These are phyloP conservation scores for Lamellibrachia columna DNA, from an alignment of 2,888 invertebrate species.

Conservation along the genomic window DNA sequence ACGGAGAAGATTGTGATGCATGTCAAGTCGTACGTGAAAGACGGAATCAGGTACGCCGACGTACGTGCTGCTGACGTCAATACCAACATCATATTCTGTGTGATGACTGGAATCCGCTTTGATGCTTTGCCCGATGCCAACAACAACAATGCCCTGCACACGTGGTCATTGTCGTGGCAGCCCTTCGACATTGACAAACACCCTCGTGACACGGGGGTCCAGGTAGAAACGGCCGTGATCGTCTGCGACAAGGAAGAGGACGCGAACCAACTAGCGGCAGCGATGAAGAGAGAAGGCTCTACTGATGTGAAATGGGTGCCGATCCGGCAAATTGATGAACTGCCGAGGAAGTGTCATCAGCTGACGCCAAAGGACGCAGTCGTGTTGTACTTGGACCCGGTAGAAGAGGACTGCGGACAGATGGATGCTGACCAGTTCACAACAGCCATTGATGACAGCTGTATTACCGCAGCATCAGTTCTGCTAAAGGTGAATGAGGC, in stretches of 20 bases:
- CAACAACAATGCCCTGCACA: neutral
- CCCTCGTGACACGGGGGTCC: neutral
- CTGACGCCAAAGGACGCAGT: neutral
- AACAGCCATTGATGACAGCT: neutral
- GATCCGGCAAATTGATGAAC: neutral
- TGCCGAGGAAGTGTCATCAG: neutral
- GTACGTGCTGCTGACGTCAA: neutral
- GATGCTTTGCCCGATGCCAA: neutral
- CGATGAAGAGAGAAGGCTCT: neutral
- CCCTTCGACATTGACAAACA: neutral
- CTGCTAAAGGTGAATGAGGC: neutral
- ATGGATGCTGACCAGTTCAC: neutral
- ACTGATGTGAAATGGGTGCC: neutral
- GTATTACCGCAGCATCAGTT: neutral
- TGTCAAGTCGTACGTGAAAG: neutral
- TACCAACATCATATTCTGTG: neutral
- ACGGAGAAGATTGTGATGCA: neutral
- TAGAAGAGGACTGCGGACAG: neutral
- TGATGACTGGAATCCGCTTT: neutral
- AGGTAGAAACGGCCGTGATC: neutral
- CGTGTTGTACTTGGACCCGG: neutral
- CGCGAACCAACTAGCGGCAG: neutral
- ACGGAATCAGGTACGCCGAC: neutral
- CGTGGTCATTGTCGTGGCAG: neutral
- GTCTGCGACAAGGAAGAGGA: neutral